These are phyloP conservation scores for Aricia artaxerxes DNA, from an alignment of 2,888 invertebrate species.

Conservation along the genomic window DNA sequence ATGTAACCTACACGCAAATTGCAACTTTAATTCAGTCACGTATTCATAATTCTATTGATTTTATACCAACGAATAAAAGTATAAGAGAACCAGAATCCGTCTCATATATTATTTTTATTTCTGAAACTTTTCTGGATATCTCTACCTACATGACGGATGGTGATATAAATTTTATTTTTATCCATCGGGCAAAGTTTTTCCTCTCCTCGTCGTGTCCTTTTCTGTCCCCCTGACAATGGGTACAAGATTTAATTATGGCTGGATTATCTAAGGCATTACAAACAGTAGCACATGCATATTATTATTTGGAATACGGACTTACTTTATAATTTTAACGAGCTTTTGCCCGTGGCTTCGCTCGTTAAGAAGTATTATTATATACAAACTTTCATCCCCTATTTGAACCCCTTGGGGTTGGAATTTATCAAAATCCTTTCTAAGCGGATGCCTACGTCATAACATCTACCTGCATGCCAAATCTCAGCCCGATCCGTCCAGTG, in stretches of 20 bases:
- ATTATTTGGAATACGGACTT: neutral
- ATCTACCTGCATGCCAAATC: too few species aligned
- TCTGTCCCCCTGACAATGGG: slow-evolving; percentile 6
- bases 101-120: slow-evolving; percentile 17
- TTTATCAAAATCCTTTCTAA: too few species aligned
- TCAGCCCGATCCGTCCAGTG: too few species aligned
- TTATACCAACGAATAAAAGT: neutral
- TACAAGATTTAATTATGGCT: neutral
- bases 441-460: too few species aligned
- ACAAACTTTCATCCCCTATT: too few species aligned
- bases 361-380: too few species aligned
- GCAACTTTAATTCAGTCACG: neutral
- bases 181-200: slow-evolving; percentile 8
- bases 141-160: slow-evolving; percentile 9
- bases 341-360: too few species aligned
- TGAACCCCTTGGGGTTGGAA: too few species aligned
- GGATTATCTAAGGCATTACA: neutral
- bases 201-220: neutral
- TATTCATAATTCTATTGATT: neutral
- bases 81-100: neutral
- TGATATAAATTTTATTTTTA: slow-evolving; percentile 17
- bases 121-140: neutral
- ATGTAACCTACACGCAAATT: neutral
- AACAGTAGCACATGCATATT: neutral
- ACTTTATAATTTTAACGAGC: neutral